These are phyloP conservation scores for Characodon lateralis DNA, from an alignment of 2,797 vertebrate species.

Conservation along the genomic window DNA sequence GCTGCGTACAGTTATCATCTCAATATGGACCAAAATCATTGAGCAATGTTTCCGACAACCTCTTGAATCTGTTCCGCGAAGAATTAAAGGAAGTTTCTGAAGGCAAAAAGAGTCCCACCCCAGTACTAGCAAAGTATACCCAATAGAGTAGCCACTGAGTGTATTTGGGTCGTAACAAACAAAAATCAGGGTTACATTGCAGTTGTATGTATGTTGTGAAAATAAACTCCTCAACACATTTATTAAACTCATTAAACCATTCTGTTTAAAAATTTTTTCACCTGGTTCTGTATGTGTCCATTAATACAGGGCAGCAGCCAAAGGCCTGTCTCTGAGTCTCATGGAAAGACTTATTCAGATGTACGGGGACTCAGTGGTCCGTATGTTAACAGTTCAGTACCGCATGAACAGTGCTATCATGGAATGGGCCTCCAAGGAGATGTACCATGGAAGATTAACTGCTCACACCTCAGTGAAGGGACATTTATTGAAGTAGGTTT, in stretches of 20 bases:
- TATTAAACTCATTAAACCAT: background rate
- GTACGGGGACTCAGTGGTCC: slow-evolving; percentile 77
- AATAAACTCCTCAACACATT: background rate
- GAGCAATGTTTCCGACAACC: background rate
- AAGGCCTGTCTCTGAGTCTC: slow-evolving; percentile 89
- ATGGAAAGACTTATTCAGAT: slow-evolving; percentile 89
- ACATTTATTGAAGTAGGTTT: slow-evolving; percentile 88
- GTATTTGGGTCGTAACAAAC: background rate
- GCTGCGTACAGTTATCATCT: background rate
- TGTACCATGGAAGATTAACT: slow-evolving; percentile 86
- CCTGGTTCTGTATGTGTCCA: background rate
- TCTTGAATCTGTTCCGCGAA: background rate
- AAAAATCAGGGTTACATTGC: background rate
- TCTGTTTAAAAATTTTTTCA: background rate
- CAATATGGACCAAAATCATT: background rate
- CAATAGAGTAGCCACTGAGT: background rate
- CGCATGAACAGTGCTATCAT: slow-evolving; percentile 94
- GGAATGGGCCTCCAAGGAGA: slow-evolving; percentile 90
- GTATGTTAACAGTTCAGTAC: slow-evolving; percentile 92
- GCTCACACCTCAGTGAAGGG: slow-evolving; percentile 89
- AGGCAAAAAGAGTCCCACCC: no score
- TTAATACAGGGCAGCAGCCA: slow-evolving; percentile 84
- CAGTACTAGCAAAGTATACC: background rate
- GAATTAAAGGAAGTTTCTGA: background rate
- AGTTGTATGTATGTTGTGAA: background rate